phyloP scores from a whole-genome alignment of 2,797 vertebrate species.

The Sparus aurata region DNA sequence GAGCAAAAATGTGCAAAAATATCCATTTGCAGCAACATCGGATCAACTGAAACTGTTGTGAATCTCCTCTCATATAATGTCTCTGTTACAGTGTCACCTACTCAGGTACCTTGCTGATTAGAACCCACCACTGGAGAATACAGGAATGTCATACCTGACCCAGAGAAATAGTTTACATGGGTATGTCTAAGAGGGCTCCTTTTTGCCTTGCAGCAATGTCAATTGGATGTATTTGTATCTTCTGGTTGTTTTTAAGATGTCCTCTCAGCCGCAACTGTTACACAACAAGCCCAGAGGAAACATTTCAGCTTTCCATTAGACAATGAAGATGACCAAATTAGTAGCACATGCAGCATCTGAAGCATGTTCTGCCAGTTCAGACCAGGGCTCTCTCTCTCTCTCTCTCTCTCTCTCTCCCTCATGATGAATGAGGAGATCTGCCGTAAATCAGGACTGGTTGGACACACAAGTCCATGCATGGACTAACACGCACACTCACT shows the following conservation, averaged over 20 bases:
- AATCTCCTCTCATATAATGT: too few species aligned
- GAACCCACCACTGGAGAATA: too few species aligned
- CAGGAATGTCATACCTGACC: background rate
- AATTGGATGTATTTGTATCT: too few species aligned
- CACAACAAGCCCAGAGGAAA: background rate
- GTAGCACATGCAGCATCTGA: conserved; percentile 29
- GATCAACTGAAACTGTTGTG: too few species aligned
- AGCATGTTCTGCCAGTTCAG: conserved; percentile 7
- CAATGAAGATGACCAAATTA: conserved; percentile 27
- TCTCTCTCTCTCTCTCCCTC: conserved; percentile 21
- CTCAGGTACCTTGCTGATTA: background rate
- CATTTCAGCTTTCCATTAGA: conserved; percentile 14
- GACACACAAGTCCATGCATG: conserved; percentile 41
- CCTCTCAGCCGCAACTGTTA: too few species aligned
- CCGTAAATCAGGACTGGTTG: conserved; percentile 72
- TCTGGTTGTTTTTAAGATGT: too few species aligned
- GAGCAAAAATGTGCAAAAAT: too few species aligned
- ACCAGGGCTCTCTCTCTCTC: conserved; percentile 14
- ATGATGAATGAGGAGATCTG: conserved; percentile 69
- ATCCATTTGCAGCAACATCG: too few species aligned
- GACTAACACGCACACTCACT: conserved; percentile 1
- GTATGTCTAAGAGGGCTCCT: too few species aligned
- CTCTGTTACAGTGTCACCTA: background rate
- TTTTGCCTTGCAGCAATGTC: too few species aligned
- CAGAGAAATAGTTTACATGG: background rate